phyloP scores from a whole-genome alignment of 1,140 invertebrate species.

The Zaprionus gabonicus region DNA sequence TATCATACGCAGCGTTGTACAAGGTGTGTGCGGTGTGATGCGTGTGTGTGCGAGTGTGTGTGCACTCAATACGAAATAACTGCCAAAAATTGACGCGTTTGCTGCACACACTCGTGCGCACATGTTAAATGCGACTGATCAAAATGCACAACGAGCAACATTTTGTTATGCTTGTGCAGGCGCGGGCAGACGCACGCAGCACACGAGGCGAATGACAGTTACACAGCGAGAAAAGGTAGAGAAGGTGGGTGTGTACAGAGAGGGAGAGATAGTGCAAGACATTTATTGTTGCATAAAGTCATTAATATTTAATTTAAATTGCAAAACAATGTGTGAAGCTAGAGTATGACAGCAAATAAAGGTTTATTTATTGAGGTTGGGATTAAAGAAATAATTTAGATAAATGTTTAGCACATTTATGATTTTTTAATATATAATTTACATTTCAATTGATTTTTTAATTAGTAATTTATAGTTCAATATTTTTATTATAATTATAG shows the following conservation, averaged over 20 bases:
- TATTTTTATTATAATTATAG: no score
- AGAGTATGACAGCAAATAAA: no score
- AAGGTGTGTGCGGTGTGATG: constrained; percentile 1
- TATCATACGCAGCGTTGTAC: constrained; percentile 77
- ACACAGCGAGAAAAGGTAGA: background rate
- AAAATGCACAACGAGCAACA: constrained; percentile 59
- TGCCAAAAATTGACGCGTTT: constrained; percentile 59
- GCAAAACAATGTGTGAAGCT: no score
- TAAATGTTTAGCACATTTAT: no score
- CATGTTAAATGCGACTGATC: constrained; percentile 52
- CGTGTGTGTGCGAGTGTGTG: constrained; percentile 8
- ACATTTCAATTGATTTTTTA: no score
- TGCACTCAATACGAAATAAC: constrained; percentile 53
- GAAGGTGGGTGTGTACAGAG: background rate
- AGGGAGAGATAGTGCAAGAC: background rate
- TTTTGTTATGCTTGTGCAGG: constrained; percentile 44
- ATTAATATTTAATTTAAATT: no score
- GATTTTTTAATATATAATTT: no score
- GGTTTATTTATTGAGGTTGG: no score
- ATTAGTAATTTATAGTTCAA: no score
- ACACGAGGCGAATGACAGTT: background rate
- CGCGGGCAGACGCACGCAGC: constrained; percentile 6
- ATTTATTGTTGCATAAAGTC: background rate
- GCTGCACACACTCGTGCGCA: constrained; percentile 26
- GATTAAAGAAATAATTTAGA: no score